phyloP scores from a whole-genome alignment of 1,140 invertebrate species.

The Eriocheir sinensis region DNA sequence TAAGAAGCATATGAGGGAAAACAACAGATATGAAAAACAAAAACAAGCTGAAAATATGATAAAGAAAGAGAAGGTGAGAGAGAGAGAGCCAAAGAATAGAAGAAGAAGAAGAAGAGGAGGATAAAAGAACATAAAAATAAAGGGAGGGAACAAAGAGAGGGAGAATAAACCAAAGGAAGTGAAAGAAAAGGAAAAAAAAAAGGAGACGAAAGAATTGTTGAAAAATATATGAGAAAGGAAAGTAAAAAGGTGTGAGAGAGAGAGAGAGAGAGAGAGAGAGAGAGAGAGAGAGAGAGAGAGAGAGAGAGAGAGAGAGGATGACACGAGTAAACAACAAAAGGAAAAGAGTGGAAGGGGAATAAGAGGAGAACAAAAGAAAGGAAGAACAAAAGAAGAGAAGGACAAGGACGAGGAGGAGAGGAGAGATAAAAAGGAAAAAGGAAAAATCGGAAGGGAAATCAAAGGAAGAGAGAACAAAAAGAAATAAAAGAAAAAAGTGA shows the following conservation, averaged over 20 bases:
- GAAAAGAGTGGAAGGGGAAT: neutral
- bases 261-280: no score
- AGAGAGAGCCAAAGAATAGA: neutral
- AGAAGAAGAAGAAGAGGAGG: neutral
- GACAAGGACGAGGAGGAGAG: neutral
- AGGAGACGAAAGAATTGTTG: no score
- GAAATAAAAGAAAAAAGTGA: no score
- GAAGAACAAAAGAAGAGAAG: neutral
- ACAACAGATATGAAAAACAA: neutral
- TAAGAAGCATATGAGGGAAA: neutral
- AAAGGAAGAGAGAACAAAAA: neutral
- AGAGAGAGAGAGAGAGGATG: no score
- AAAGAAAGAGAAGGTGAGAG: no score
- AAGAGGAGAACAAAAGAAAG: neutral
- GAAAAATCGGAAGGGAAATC: neutral
- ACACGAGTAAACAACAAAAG: no score
- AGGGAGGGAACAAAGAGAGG: neutral
- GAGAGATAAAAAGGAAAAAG: neutral
- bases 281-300: no score
- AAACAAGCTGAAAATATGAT: neutral
- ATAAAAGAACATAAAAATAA: no score
- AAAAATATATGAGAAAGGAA: no score
- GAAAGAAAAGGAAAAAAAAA: no score
- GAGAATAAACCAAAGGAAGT: neutral
- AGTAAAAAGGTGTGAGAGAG: no score